These are phyloP conservation scores for Xenopus laevis DNA, from an alignment of 2,113 vertebrate species.

Conservation along the genomic window DNA sequence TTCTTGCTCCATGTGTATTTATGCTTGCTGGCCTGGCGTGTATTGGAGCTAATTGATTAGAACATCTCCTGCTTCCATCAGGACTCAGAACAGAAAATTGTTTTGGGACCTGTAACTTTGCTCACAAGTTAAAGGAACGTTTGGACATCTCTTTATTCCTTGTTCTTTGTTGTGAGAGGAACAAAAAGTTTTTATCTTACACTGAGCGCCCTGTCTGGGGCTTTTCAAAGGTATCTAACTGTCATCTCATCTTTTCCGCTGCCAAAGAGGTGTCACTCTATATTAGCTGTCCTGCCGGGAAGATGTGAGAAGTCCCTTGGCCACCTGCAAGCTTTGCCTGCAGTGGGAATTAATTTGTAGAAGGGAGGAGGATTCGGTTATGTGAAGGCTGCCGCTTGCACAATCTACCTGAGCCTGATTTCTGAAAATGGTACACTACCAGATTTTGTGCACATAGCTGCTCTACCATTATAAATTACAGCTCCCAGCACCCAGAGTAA, in stretches of 20 bases:
- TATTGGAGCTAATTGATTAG: neutral
- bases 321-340: conserved; percentile 4
- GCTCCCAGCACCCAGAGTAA: too few species aligned
- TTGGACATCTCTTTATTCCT: conserved; percentile 27
- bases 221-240: conserved; percentile 27
- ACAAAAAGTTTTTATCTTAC: conserved; percentile 17
- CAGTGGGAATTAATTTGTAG: neutral
- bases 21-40: too few species aligned
- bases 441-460: too few species aligned
- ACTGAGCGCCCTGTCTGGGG: conserved; percentile 19
- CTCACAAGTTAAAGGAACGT: neutral
- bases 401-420: neutral
- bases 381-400: neutral
- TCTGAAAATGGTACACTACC: neutral
- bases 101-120: conserved; percentile 21
- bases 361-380: neutral
- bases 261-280: conserved; percentile 29
- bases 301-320: conserved; percentile 13
- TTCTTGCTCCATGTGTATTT: too few species aligned
- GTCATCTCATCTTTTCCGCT: conserved; percentile 27
- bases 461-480: too few species aligned
- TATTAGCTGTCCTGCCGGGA: conserved; percentile 32
- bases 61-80: neutral
- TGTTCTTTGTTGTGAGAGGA: neutral
- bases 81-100: conserved; percentile 5